A percentile compares a stretch with the other conserved stretches of the same genome.
phyloP scores from a whole-genome alignment of 2,113 vertebrate species.

The Mustela nigripes region DNA sequence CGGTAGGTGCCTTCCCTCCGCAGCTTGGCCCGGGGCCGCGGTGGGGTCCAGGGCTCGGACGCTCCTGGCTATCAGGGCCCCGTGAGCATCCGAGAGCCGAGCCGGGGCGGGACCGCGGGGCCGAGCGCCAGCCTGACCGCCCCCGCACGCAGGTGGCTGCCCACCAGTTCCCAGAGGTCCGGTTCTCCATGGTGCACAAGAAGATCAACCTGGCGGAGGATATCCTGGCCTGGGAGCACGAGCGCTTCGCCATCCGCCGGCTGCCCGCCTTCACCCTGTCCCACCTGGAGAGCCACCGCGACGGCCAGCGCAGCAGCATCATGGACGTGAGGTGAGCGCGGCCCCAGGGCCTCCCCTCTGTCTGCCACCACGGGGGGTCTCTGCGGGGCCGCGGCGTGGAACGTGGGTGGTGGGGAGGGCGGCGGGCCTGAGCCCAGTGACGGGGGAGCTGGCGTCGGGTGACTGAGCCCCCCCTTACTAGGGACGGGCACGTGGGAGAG shows the following conservation, averaged over 20 bases:
- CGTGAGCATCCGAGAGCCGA: rapidly evolving
- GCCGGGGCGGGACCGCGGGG: neutral
- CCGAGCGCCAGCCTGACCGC: rapidly evolving
- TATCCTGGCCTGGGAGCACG: conserved; percentile 98
- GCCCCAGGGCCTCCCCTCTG: conserved; percentile 61
- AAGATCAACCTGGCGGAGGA: conserved; percentile 99
- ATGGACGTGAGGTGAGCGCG: conserved; percentile 95
- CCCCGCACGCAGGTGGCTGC: conserved; percentile 87
- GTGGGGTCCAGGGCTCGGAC: rapidly evolving
- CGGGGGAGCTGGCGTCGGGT: too few relatives aligned
- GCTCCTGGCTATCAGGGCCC: neutral
- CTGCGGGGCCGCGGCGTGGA: rapidly evolving
- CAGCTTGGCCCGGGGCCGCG: too few relatives aligned
- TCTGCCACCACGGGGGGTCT: rapidly evolving
- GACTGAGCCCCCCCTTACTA: rapidly evolving
- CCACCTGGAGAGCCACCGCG: conserved; percentile 95
- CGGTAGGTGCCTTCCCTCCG: conserved; percentile 83
- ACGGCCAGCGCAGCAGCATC: conserved; percentile 95
- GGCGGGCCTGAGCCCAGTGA: neutral
- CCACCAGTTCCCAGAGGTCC: conserved; percentile 94
- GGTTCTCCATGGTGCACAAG: conserved; percentile 99
- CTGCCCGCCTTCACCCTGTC: conserved; percentile 97
- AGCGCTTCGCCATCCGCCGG: conserved; percentile 98
- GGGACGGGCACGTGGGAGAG: too few relatives aligned
- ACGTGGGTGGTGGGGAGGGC: rapidly evolving